Evolutionary conservation across 2,797 vertebrate species (phyloP), one percentile per base, ranked within the genome.

Genomic region (Hippocampus kuda): DNA sequence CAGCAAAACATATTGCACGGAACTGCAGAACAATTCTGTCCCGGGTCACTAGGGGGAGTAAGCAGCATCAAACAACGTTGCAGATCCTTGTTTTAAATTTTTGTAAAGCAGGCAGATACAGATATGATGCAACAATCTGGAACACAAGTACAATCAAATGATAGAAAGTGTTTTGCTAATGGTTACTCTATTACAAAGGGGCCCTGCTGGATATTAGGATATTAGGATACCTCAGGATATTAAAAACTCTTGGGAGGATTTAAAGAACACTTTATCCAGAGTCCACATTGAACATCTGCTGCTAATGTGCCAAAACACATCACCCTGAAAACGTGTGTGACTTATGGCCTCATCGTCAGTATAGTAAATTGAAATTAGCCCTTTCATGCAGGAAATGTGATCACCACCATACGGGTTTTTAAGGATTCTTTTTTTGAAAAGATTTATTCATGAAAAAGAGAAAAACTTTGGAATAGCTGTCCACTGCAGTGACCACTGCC

Each of bases 51-150:
- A 68, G 63, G 5, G 34, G 76, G 70, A 62, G 6, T 75, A 72
- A 77, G 73, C 24, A 71, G 74, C 70, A 78, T 73, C 79, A 73
- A 78, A 80, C 73, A 66, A 74, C 69, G 62, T 68, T 34, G 67
- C 81, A 84, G 77, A 83, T 74, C 79, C 73, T 85, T 59, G 49
- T 77, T 81, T 78, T 79, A 68, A 6, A 26, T 65, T 67, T 80
- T 74, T 79, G 70, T 67, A 79, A 71, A 24, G 65, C 0, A 3
- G 56, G 76, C 80, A 79, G 8, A 82, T 72, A 70, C 75, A 79
- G 73, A 79, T 76, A 73, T 76, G 76, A 84, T 70, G 77, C 75
- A 76, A 72, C 75, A 27, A 59, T 22, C 53, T 11, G 53, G 53
- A 56, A 11, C 22, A 10, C 8, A 56, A 27, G 24, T 26, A n/a